Base-by-base conservation (phyloP, 2,797 vertebrate genomes). In the Gadopsis bispinosus region DNA sequence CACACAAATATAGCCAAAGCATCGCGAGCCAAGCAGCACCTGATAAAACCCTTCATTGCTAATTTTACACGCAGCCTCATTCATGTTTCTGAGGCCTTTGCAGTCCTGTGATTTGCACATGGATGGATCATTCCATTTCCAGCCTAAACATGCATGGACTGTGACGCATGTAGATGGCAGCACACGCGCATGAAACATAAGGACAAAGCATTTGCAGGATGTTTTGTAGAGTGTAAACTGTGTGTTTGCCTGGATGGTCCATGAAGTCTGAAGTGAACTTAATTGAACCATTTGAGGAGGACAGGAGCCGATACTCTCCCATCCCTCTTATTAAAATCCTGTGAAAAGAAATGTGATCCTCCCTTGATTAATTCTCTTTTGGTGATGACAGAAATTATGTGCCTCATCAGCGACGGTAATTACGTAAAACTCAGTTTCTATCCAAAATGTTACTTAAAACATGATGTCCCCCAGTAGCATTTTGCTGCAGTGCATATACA, bases 321-420 rank as follows among this genome's bases (percentile, higher is more conserved):
- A 22, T 61, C 37, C 10, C 64, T 72, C 67, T 58, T 53, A 60
- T 74, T 65, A 72, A 77, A 67, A 48, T 64, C 64, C 56, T 70
- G 41, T 66, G 26, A 75, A 71, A 58, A 39, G 6, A 3, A 11
- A 79, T 56, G 39, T 83, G 48, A 83, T 80, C 69, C 51, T 22
- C 22, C 4, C 63, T 75, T 73, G 22, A 88, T 84, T 72, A 68
- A 78, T 81, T 83, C 13, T 35, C 22, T 80, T 81, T 64, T 59
- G 55, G 33, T 51, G 45, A 87, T 82, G 71, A 80, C n/a, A 55
- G 79, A 58, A 63, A 75, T 74, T 47, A 84, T 77, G 65, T 75
- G 75, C 61, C 64, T 79, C 83, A 79, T 88, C 79, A 81, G 81
- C 11, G 0, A 43, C 55, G 82, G 82, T 85, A 82, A 90, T 85